Conservation (phyloP, 2,113 vertebrate species). For the Muntiacus reevesi region DNA sequence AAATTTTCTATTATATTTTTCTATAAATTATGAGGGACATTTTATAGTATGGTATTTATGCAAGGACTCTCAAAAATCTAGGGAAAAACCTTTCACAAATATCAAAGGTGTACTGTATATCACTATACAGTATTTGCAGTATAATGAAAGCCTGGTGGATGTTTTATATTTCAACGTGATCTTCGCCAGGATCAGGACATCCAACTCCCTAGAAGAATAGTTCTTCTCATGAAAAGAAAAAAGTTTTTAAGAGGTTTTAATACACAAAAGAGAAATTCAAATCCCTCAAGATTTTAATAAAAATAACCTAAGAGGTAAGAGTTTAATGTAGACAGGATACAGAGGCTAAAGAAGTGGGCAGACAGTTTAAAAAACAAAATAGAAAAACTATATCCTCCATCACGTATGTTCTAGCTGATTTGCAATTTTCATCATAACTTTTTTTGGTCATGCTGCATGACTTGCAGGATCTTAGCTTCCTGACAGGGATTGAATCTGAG, state of each 20-base stretch:
- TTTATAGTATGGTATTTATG: background rate
- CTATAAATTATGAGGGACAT: background rate
- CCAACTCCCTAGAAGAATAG: background rate
- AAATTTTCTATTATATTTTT: background rate
- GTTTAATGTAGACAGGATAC: background rate
- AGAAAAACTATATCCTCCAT: background rate
- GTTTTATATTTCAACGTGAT: background rate
- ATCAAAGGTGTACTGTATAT: background rate
- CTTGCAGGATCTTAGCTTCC: background rate
- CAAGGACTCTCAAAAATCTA: background rate
- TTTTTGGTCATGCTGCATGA: fast-evolving
- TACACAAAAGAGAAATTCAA: background rate
- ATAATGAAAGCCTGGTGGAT: background rate
- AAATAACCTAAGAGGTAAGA: background rate
- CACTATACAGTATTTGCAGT: background rate
- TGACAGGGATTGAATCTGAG: background rate
- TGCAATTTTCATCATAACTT: background rate
- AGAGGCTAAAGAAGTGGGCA: background rate
- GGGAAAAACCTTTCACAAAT: background rate
- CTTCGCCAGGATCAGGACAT: background rate
- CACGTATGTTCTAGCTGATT: background rate
- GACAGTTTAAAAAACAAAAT: background rate
- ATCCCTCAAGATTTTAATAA: background rate
- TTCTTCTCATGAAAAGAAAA: background rate
- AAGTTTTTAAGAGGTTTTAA: background rate